Percentiles rank a stretch among this genome's conserved stretches.
Evolutionary conservation across 2,797 vertebrate species (phyloP).

Genomic region (Gallirallus australis): DNA sequence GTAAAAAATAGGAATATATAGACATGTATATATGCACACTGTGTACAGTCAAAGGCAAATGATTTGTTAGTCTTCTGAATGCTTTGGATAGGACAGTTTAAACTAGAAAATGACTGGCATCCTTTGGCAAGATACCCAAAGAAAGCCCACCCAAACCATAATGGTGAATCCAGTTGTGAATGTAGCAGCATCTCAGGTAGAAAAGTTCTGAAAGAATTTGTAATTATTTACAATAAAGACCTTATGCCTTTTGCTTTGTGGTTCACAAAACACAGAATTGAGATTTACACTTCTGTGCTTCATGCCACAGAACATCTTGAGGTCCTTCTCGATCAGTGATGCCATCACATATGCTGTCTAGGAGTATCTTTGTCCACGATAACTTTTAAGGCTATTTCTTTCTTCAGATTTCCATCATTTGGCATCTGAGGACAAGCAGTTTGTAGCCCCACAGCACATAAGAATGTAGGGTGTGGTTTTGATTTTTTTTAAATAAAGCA

Average conservation of each 20-base stretch:
- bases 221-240: not conserved
- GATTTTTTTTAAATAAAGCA: not conserved
- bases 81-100: not conserved
- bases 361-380: not conserved
- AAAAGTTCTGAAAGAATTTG: not conserved
- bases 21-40: fast-evolving
- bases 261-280: not conserved
- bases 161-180: not conserved
- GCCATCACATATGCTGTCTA: fast-evolving
- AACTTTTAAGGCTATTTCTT: not conserved
- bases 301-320: not conserved
- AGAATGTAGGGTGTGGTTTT: not conserved
- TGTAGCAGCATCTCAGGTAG: not conserved
- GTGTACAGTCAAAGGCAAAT: not conserved
- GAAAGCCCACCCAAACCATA: not conserved
- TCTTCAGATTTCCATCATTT: not conserved
- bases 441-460: not conserved
- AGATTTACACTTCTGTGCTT: not conserved
- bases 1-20: not conserved
- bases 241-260: not conserved
- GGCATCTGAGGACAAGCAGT: not conserved
- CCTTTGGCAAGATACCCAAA: not conserved
- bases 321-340: not conserved
- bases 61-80: not conserved
- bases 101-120: not conserved